Conservation (phyloP, 2,797 vertebrate species). For the Gallirallus australis region DNA sequence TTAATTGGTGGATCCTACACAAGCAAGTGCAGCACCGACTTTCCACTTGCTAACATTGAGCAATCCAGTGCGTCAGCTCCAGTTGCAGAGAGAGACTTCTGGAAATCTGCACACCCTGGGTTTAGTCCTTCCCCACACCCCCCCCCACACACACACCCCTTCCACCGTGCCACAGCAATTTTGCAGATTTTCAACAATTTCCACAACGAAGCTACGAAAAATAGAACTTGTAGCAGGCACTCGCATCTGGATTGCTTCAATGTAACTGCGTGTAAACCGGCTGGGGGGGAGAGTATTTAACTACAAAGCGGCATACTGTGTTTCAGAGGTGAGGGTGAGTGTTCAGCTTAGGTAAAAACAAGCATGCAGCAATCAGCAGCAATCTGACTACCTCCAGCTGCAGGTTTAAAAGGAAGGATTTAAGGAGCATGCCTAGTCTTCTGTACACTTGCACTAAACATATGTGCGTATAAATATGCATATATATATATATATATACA, state of each 20-base stretch:
- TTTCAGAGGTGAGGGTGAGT: not conserved
- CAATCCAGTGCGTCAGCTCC: not conserved
- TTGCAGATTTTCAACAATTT: not conserved
- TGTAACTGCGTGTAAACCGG: not conserved
- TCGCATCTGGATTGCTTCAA: constrained; percentile 4
- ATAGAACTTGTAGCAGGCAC: not conserved
- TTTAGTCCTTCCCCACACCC: not conserved
- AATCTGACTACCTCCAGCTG: not conserved
- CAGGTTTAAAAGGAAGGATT: not conserved
- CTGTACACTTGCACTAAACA: not conserved
- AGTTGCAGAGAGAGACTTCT: not conserved
- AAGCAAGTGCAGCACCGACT: not conserved
- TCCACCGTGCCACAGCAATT: not conserved
- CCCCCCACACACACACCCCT: no score
- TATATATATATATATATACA: not conserved
- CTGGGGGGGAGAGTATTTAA: not conserved
- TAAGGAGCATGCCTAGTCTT: not conserved
- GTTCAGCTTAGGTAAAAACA: not conserved
- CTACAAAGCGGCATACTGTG: not conserved
- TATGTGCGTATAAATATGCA: not conserved
- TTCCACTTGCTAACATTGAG: not conserved
- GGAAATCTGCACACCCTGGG: not conserved
- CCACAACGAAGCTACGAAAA: not conserved
- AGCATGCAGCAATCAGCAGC: not conserved
- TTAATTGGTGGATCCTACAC: not conserved